phyloP scores from a whole-genome alignment of 2,797 vertebrate genomes.

The Threskiornis aethiopicus region DNA sequence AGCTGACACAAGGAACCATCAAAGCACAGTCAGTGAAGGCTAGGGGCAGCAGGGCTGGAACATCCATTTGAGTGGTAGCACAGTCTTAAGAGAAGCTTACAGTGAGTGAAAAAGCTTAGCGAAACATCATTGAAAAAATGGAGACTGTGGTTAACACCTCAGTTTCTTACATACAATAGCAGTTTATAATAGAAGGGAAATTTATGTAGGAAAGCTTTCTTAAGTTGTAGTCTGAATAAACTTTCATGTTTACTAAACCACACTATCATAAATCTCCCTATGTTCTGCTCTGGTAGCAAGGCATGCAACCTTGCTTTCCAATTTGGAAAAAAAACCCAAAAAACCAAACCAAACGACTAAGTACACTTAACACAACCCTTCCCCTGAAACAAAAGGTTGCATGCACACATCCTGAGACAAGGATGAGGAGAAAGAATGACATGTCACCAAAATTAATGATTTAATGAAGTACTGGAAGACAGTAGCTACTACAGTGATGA shows the following conservation, averaged over 20 bases:
- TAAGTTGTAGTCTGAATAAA: background rate
- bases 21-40: background rate
- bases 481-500: constrained; percentile 50
- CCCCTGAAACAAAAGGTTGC: constrained; percentile 38
- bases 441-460: constrained; percentile 23
- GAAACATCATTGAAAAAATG: background rate
- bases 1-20: background rate
- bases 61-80: background rate
- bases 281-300: background rate
- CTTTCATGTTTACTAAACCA: background rate
- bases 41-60: background rate
- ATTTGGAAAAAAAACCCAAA: too few relatives aligned
- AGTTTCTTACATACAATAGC: background rate
- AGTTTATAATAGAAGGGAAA: background rate
- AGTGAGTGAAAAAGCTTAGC: background rate
- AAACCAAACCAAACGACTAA: background rate
- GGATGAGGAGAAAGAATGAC: constrained; percentile 21
- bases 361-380: background rate
- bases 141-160: background rate
- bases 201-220: background rate
- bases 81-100: background rate
- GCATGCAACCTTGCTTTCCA: background rate
- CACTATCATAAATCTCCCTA: background rate
- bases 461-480: constrained; percentile 50
- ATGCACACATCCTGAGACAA: constrained; percentile 51